Percentiles rank a stretch among this genome's conserved stretches.
Conservation (phyloP, 2,888 invertebrate species). For the Dyspetes luteomarginatus region DNA sequence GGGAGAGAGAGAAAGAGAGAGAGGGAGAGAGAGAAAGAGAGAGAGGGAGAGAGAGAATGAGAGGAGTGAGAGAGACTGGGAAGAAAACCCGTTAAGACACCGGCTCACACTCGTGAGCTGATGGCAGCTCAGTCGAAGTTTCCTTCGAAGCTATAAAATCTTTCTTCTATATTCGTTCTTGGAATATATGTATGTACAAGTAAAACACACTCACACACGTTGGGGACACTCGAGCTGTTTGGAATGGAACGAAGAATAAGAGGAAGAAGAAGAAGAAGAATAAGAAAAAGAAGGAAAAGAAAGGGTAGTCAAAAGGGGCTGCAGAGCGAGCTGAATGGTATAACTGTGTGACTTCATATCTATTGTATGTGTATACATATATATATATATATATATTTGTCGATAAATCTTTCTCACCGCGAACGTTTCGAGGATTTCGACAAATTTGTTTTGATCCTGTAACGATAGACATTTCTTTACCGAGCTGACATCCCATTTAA, state of each 20-base stretch:
- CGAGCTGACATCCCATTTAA: neutral
- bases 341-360: too few species aligned
- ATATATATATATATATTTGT: neutral
- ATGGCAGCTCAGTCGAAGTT: slow-evolving; percentile 54
- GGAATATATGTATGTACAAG: slow-evolving; percentile 7
- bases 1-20: too few species aligned
- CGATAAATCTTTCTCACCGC: slow-evolving; percentile 57
- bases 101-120: slow-evolving; percentile 26
- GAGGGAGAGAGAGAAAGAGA: neutral
- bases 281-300: slow-evolving; percentile 4
- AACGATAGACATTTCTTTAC: slow-evolving; percentile 49
- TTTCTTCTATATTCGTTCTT: slow-evolving; percentile 39
- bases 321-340: too few species aligned
- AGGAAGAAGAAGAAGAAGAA: slow-evolving; percentile 8
- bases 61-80: neutral
- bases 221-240: slow-evolving; percentile 34
- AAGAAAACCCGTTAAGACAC: slow-evolving; percentile 19
- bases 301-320: slow-evolving; percentile 24
- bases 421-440: slow-evolving; percentile 41
- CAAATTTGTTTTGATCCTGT: slow-evolving; percentile 63
- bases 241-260: slow-evolving; percentile 36
- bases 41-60: neutral
- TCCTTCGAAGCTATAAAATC: slow-evolving; percentile 55
- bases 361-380: neutral
- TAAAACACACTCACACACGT: slow-evolving; percentile 13